Percentiles rank a stretch among this genome's conserved stretches.
Evolutionary conservation across 2,113 vertebrate genomes (phyloP).

Genomic region (Myodes glareolus): DNA sequence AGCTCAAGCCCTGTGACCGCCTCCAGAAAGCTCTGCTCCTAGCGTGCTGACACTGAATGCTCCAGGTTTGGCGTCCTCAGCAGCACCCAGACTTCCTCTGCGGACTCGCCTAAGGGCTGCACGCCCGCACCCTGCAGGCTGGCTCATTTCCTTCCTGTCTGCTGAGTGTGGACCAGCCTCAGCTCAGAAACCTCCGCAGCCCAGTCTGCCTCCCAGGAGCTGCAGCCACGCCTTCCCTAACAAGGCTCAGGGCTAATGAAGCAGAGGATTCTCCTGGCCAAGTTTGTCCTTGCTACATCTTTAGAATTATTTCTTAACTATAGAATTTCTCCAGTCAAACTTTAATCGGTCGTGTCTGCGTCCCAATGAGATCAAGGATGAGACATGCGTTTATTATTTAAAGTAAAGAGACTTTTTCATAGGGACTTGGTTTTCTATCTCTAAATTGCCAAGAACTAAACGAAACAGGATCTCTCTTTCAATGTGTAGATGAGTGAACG

Average conservation of each 20-base stretch:
- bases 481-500: neutral
- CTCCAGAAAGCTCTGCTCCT: neutral
- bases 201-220: neutral
- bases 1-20: neutral
- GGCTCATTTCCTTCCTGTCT: neutral
- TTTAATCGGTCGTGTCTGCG: neutral
- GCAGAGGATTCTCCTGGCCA: neutral
- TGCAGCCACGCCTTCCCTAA: neutral
- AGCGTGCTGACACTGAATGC: neutral
- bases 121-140: neutral
- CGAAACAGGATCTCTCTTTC: no score
- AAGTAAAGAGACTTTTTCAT: neutral
- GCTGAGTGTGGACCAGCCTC: neutral
- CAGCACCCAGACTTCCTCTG: neutral
- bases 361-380: neutral
- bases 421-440: neutral
- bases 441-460: neutral
- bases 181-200: no score
- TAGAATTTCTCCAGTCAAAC: neutral
- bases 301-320: neutral
- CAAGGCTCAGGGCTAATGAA: neutral
- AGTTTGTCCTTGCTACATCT: neutral
- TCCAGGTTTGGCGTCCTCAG: neutral
- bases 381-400: neutral
- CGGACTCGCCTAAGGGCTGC: fast-evolving